phyloP scores from a whole-genome alignment of 2,113 vertebrate species.

The Nesogale talazaci region DNA sequence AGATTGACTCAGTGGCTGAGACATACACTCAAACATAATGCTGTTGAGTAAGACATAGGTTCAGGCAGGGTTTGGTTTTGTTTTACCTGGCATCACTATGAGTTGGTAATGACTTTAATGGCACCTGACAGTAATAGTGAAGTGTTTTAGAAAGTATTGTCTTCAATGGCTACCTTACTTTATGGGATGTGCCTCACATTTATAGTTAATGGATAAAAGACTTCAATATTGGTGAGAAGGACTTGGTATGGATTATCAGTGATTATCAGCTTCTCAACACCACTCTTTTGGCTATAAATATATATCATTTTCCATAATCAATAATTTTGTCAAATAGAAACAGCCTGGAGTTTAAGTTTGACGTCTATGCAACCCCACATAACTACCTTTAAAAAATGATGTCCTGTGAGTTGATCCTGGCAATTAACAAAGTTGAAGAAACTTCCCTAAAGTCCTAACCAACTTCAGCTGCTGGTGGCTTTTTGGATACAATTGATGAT shows the following conservation, averaged over 20 bases:
- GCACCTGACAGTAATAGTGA: background rate
- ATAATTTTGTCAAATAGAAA: conserved; percentile 54
- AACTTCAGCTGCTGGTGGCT: conserved; percentile 17
- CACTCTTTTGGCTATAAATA: conserved; percentile 68
- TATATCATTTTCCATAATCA: conserved; percentile 27
- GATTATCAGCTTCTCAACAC: conserved; percentile 73
- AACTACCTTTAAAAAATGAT: conserved; percentile 1
- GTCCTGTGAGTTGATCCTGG: conserved; percentile 9
- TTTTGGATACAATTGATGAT: conserved; percentile 42
- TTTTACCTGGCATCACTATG: background rate
- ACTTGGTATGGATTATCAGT: conserved; percentile 64
- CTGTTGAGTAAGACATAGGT: no score
- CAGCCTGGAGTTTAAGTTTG: conserved; percentile 28
- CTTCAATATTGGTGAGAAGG: conserved; percentile 45
- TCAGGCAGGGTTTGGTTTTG: background rate
- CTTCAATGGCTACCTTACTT: conserved; percentile 38
- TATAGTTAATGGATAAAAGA: conserved; percentile 57
- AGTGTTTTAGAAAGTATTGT: conserved; percentile 49
- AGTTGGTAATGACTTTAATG: background rate
- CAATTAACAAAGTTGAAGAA: conserved; percentile 47
- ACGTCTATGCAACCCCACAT: background rate
- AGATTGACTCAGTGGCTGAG: background rate
- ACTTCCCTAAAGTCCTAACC: background rate
- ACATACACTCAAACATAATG: no score
- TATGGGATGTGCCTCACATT: conserved; percentile 44